Evolutionary conservation across 2,888 invertebrate genomes (phyloP), one percentile per base, ranked within the genome.

Genomic region (Synergus itoensis): DNA sequence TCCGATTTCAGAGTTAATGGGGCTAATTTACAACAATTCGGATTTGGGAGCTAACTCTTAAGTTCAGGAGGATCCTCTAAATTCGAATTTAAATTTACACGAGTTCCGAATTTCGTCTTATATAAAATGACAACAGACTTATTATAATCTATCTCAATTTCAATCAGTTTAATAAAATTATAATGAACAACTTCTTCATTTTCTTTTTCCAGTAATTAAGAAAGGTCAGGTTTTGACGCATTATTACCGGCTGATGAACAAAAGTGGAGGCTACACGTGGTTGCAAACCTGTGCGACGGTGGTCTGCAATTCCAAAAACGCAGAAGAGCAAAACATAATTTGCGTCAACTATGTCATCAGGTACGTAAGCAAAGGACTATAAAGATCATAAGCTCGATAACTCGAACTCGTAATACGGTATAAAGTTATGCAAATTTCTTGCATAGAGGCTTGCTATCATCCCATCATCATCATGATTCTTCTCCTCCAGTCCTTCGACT

Each of bases 321-420:
- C 97, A 8, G 99, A 99, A 84, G 99, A 99, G 91, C 98, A 99
- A 93, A 99, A 98, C 91, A 98, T 99, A 88, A 98, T 99, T 85
- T 98, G 98, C 91, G 98, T 99, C 89, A 98, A 99, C 93, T 99
- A 99, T 93, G 98, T 99, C 84, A 96, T 99, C 90, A 98, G 98
- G 98, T 98, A 93, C 93, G 80, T 67, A 57, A 28, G 41, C n/a
- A 60, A 45, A 78, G 5, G 43, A n/a, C 12, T 21, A 60, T 12
- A 28, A 45, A 73, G 73, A 73, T 53, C 48, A 69, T 48, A 48
- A 69, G 45, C 45, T 45, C 45, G 69, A 69, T 69, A 69, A n/a
- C 53, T n/a, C 53, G 9, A 9, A 53, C 21, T 60, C 12, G 21
- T 4, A 36, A 73, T 73, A 73, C 28, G 28, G 48, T 73, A 48